These are phyloP conservation scores for Acrossocheilus fasciatus DNA, from an alignment of 2,797 vertebrate genomes.

Conservation along the genomic window DNA sequence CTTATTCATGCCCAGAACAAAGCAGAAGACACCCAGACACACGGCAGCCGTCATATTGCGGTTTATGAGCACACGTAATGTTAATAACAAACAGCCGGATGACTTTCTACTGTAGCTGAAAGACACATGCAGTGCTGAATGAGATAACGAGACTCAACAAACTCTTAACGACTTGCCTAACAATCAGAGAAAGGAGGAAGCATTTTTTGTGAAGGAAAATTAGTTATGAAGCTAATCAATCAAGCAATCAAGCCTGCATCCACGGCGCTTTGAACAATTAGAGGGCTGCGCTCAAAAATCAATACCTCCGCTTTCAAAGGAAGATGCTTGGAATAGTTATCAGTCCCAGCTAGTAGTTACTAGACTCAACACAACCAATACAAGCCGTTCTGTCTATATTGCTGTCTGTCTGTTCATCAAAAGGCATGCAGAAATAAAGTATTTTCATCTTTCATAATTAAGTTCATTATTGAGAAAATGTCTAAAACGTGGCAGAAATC, in stretches of 20 bases:
- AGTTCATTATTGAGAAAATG: neutral
- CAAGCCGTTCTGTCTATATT: neutral
- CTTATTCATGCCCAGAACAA: neutral
- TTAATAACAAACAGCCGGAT: neutral
- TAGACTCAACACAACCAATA: neutral
- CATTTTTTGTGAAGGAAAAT: constrained; percentile 25
- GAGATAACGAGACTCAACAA: constrained; percentile 34
- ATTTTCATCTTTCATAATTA: neutral
- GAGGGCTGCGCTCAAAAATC: constrained; percentile 58
- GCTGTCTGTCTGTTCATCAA: neutral
- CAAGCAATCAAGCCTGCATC: constrained; percentile 58
- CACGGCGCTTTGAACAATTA: constrained; percentile 55
- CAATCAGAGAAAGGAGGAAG: constrained; percentile 41
- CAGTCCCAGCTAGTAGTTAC: constrained; percentile 21
- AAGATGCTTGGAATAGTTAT: constrained; percentile 40
- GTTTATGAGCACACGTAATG: neutral
- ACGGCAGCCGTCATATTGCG: constrained; percentile 20
- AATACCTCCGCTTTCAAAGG: constrained; percentile 53
- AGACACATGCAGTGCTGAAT: constrained; percentile 17
- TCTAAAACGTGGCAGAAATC: neutral
- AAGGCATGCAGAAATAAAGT: neutral
- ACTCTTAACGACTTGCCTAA: constrained; percentile 13
- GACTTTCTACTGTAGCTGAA: constrained; percentile 34
- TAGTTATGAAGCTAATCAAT: constrained; percentile 57
- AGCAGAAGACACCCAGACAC: constrained; percentile 17